Conservation (phyloP, 2,113 vertebrate species). For the Pachypanchax playfairii region DNA sequence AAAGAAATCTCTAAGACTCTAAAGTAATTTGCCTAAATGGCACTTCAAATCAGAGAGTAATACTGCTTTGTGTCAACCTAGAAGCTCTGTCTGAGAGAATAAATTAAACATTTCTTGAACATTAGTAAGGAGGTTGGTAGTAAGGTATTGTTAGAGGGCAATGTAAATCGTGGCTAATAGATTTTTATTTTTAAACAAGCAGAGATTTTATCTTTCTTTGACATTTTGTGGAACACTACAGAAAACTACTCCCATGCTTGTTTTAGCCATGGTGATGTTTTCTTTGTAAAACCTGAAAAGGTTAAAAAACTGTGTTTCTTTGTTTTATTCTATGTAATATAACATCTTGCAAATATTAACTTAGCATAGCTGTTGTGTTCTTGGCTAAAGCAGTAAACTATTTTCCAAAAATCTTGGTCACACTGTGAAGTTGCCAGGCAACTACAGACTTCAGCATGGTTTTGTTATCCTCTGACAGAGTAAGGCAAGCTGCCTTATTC, state of each 20-base stretch:
- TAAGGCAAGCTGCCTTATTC: not conserved
- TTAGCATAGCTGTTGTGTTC: conserved; percentile 10
- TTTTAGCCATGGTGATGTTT: not conserved
- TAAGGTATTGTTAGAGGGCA: not conserved
- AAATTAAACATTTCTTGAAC: not conserved
- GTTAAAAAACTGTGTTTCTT: not conserved
- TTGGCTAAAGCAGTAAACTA: not conserved
- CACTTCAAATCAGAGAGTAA: not conserved
- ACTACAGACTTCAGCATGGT: conserved; percentile 1
- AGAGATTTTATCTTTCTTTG: not conserved
- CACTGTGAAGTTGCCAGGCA: conserved; percentile 6
- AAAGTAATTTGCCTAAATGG: conserved; percentile 25
- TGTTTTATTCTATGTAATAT: not conserved
- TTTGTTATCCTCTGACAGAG: not conserved
- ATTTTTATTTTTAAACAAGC: not conserved
- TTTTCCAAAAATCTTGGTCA: not conserved
- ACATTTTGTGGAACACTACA: not conserved
- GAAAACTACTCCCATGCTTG: not conserved
- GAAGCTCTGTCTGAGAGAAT: not conserved
- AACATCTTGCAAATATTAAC: conserved; percentile 5
- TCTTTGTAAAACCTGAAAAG: not conserved
- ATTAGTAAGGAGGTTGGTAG: not conserved
- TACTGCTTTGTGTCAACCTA: not conserved
- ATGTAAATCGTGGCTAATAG: not conserved
- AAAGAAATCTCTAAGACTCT: conserved; percentile 29